phyloP scores from a whole-genome alignment of 2,113 vertebrate species.

The Tautogolabrus adspersus region DNA sequence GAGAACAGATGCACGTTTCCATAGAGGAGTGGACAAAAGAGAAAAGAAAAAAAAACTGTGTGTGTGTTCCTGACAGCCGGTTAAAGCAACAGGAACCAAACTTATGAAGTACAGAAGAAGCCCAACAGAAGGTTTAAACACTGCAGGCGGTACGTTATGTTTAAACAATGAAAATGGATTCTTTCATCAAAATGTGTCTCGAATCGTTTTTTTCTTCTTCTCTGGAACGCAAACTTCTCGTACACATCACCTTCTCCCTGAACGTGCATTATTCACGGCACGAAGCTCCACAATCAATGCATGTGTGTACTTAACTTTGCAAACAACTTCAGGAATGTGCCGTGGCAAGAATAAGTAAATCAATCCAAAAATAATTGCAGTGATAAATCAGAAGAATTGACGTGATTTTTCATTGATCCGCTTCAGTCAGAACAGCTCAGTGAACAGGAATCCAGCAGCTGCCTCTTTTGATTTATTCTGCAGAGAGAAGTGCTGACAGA shows the following conservation, averaged over 20 bases:
- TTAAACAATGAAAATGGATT: background rate
- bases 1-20: conserved; percentile 63
- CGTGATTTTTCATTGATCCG: conserved; percentile 8
- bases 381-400: conserved; percentile 1
- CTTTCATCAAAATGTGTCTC: too few species aligned
- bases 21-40: conserved; percentile 65
- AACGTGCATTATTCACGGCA: background rate
- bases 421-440: conserved; percentile 11
- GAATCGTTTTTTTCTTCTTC: too few species aligned
- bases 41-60: conserved; percentile 14
- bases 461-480: conserved; percentile 22
- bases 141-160: too few species aligned
- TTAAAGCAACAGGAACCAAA: conserved; percentile 63
- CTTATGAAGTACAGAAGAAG: background rate
- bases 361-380: conserved; percentile 11
- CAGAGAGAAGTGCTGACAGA: background rate
- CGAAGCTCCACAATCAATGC: background rate
- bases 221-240: too few species aligned
- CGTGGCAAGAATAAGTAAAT: background rate
- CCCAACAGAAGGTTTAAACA: too few species aligned
- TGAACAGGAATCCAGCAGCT: conserved; percentile 27
- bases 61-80: conserved; percentile 57
- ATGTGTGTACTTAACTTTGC: background rate
- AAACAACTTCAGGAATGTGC: background rate
- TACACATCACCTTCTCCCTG: background rate